phyloP scores from a whole-genome alignment of 1,140 invertebrate genomes.

The Homarus americanus region DNA sequence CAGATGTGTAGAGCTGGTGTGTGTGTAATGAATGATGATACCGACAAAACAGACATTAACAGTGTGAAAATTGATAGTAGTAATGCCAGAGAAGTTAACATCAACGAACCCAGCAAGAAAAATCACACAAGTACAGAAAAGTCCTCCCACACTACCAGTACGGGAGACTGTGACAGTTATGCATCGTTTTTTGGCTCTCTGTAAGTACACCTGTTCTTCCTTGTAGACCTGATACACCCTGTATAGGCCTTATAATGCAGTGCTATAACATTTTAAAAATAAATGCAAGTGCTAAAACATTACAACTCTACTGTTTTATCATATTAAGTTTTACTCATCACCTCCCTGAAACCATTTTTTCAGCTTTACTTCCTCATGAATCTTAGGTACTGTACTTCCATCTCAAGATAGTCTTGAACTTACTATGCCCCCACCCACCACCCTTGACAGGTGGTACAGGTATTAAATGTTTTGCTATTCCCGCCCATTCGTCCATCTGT shows the following conservation, averaged over 20 bases:
- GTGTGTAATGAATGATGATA: neutral
- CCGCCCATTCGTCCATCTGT: neutral
- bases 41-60: neutral
- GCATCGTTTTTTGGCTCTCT: neutral
- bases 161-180: neutral
- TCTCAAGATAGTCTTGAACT: neutral
- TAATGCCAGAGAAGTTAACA: neutral
- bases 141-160: neutral
- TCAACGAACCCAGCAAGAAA: neutral
- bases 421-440: neutral
- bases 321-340: too few relatives aligned
- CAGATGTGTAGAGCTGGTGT: neutral
- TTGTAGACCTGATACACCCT: too few relatives aligned
- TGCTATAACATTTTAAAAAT: too few relatives aligned
- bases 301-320: too few relatives aligned
- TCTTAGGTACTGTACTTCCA: too few relatives aligned
- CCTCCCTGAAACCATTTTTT: too few relatives aligned
- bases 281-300: too few relatives aligned
- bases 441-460: neutral
- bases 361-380: too few relatives aligned
- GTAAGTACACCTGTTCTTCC: neutral
- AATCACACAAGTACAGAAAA: too few relatives aligned
- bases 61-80: neutral
- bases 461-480: neutral
- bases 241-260: too few relatives aligned